Evolutionary conservation across 2,888 invertebrate genomes (phyloP).

Genomic region (Orthosia cruda): DNA sequence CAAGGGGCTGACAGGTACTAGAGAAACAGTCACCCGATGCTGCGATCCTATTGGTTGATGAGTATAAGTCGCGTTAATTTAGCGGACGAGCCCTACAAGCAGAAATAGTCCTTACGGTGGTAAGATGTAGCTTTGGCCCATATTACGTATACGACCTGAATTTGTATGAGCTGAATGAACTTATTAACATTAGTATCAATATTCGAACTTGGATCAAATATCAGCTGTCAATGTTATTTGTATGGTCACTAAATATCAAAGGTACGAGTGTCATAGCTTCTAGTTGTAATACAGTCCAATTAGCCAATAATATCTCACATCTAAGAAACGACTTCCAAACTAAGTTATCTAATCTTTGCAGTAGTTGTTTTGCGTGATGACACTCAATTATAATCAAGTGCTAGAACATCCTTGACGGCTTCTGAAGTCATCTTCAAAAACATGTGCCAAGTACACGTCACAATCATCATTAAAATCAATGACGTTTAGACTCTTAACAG

Average conservation of each 20-base stretch:
- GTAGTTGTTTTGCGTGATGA: slow-evolving; percentile 1
- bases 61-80: too few species aligned
- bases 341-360: neutral
- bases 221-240: neutral
- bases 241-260: neutral
- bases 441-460: slow-evolving; percentile 8
- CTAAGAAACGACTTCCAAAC: neutral
- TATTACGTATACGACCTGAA: too few species aligned
- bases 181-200: too few species aligned
- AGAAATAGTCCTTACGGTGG: too few species aligned
- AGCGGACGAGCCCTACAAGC: too few species aligned
- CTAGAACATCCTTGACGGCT: slow-evolving; percentile 8
- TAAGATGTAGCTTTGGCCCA: too few species aligned
- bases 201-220: too few species aligned
- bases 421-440: slow-evolving; percentile 7
- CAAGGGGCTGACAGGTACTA: too few species aligned
- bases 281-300: neutral
- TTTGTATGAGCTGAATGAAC: too few species aligned
- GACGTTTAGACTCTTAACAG: neutral
- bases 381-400: slow-evolving; percentile 4
- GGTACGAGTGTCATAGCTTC: neutral
- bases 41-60: too few species aligned
- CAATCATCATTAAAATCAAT: slow-evolving; percentile 7
- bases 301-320: neutral
- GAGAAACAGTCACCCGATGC: too few species aligned